Percentiles rank a stretch among this genome's conserved stretches.
These are phyloP conservation scores for Chrysodeixis includens DNA, from an alignment of 2,888 invertebrate genomes.

Conservation along the genomic window DNA sequence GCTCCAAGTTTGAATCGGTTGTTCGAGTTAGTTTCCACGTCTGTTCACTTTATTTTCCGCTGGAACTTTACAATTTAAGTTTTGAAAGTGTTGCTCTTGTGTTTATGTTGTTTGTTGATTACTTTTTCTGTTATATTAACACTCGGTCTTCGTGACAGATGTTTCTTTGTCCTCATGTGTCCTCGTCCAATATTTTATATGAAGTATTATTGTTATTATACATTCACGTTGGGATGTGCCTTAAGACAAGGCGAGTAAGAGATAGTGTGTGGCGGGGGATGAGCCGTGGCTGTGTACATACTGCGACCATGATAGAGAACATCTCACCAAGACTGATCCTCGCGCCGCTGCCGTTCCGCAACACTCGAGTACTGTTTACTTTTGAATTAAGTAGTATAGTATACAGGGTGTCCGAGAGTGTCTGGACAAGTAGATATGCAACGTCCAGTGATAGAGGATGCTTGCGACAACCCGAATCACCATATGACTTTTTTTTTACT, in stretches of 20 bases:
- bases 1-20: slow-evolving; percentile 31
- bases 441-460: too few species aligned
- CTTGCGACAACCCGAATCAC: too few species aligned
- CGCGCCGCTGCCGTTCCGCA: not conserved
- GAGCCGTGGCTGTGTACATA: slow-evolving; percentile 1
- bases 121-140: not conserved
- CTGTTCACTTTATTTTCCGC: slow-evolving; percentile 14
- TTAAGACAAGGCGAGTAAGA: not conserved
- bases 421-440: too few species aligned
- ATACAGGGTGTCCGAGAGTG: too few species aligned
- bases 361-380: not conserved
- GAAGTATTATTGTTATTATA: not conserved
- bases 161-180: not conserved
- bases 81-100: slow-evolving; percentile 20
- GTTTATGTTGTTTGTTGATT: slow-evolving; percentile 9
- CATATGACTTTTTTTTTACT: too few species aligned
- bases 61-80: slow-evolving; percentile 34
- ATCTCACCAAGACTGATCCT: slow-evolving; percentile 2
- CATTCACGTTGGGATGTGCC: not conserved
- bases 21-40: slow-evolving; percentile 32
- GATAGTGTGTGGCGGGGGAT: not conserved
- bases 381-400: not conserved
- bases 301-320: not conserved
- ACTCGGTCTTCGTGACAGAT: not conserved
- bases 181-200: too few species aligned